These are phyloP conservation scores for Engraulis encrasicolus DNA, from an alignment of 2,113 vertebrate species.

Conservation along the genomic window DNA sequence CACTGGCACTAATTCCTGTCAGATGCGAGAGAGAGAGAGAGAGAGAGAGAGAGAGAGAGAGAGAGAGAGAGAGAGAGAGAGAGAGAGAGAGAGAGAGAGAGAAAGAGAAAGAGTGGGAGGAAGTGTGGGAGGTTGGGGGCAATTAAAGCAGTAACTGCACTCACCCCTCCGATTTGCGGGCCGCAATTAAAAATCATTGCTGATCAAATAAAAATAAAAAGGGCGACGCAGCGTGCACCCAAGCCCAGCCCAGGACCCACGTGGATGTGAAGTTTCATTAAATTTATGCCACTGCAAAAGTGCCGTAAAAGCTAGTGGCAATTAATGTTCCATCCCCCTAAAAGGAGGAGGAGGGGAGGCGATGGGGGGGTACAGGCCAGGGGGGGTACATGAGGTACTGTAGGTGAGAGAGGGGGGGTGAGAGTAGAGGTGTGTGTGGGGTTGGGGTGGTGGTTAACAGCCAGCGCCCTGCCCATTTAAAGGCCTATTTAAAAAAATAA, in stretches of 20 bases:
- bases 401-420: background rate
- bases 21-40: constrained; percentile 43
- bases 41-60: constrained; percentile 1
- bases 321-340: constrained; percentile 57
- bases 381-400: too few species aligned
- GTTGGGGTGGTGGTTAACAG: constrained; percentile 47
- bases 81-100: too few species aligned
- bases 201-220: constrained; percentile 79
- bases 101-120: too few species aligned
- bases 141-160: constrained; percentile 74
- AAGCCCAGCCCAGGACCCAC: constrained; percentile 48
- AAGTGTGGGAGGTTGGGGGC: constrained; percentile 38
- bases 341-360: constrained; percentile 37
- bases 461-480: constrained; percentile 43
- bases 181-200: constrained; percentile 77
- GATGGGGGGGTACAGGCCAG: too few species aligned
- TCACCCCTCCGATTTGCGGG: constrained; percentile 67
- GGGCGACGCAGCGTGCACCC: constrained; percentile 38
- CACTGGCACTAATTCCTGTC: constrained; percentile 66
- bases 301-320: constrained; percentile 53
- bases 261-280: constrained; percentile 48
- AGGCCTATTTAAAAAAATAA: constrained; percentile 49
- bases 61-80: background rate
- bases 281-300: constrained; percentile 59
- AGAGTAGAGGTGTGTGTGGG: background rate